Conservation (phyloP, 2,113 vertebrate genomes). For the Raphicerus campestris region DNA sequence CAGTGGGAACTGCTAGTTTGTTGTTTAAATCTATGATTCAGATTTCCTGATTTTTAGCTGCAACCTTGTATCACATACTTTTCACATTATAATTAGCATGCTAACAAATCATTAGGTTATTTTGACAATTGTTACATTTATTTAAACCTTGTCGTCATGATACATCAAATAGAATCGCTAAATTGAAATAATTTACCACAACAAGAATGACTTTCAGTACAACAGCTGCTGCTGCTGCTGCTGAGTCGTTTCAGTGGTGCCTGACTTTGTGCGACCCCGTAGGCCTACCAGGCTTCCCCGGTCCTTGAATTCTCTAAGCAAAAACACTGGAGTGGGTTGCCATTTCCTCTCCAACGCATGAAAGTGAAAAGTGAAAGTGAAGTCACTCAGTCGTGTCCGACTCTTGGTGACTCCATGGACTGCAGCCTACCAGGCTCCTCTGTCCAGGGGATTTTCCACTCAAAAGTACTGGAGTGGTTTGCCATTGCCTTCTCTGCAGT, state of each 20-base stretch:
- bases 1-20: background rate
- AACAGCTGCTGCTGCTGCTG: background rate
- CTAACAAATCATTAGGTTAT: background rate
- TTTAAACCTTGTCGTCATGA: background rate
- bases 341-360: no score
- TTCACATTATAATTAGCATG: background rate
- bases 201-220: background rate
- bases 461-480: no score
- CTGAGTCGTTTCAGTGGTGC: background rate
- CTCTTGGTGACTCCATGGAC: no score
- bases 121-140: background rate
- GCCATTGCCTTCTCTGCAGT: background rate
- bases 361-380: no score
- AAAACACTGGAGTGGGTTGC: no score
- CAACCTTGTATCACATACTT: background rate
- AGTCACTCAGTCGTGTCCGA: rapidly evolving
- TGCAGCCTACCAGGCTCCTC: no score
- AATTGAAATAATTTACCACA: background rate
- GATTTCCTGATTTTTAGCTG: background rate
- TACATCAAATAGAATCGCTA: background rate
- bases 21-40: background rate
- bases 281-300: background rate
- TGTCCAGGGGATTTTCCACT: no score
- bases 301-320: no score
- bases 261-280: rapidly evolving